Evolutionary conservation across 2,113 vertebrate species (phyloP), one percentile per base, ranked within the genome.

Genomic region (Capricornis sumatraensis): DNA sequence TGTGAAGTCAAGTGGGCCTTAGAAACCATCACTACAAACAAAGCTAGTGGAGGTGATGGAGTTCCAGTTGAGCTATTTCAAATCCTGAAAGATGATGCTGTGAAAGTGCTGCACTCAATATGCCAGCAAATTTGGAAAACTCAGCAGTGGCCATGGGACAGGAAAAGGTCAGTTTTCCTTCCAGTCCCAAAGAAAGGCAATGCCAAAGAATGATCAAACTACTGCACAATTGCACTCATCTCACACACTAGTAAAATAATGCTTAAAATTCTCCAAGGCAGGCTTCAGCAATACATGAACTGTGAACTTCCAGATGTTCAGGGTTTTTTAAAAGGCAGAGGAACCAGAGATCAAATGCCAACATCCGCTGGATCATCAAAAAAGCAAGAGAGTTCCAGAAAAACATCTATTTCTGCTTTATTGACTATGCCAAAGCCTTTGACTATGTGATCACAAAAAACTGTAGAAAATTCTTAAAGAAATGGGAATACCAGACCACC

Each of bases 311-410:
- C 33, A 9, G 16, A 64, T 64, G 62, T n/a, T 62, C 30, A 64
- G n/a, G 15, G 62, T 16, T n/a, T 64, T 64, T n/a, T 9, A 0
- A 64, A n/a, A 64, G 33, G 3, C 33, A n/a, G 33, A 64, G 3
- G 30, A n/a, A 64, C 30, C 62, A 64, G 62, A 17, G 15, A 64
- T n/a, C 62, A 64, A 4, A 64, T 64, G 15, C 7, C 33, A 64
- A n/a, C 30, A 9, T 64, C 30, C 0, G 0, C 7, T 64, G 30
- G 15, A 17, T 64, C 30, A 64, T 64, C 0, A 1, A n/a, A 64
- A n/a, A 64, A n/a, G 30, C 62, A 64, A 64, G 7, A 64, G 0
- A n/a, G 30, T n/a, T 64, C 3, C 30, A n/a, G 30, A 64, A 64
- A 64, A 64, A 64, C 30, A n/a, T 64, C 62, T 64, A 64, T 0